Base-by-base conservation (phyloP, 2,888 invertebrate species). In the Cerastis leucographa region DNA sequence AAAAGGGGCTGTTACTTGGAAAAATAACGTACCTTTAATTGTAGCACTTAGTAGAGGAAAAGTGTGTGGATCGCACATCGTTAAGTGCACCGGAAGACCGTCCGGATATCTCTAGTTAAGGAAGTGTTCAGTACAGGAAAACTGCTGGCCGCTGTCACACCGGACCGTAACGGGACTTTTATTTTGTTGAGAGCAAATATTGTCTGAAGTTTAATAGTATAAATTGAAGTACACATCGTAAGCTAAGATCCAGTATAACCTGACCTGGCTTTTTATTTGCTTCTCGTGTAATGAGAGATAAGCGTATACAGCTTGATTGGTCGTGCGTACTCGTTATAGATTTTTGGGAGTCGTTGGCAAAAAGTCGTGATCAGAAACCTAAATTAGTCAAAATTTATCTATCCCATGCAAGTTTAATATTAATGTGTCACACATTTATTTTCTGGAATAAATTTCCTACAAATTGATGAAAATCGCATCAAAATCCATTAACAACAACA, bases 31-130 rank as follows among this genome's bases (percentile, higher is more conserved):
- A 42, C 42, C n/a, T 77, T 51, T 83, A 77, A 83, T 84, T 77
- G 73, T 25, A 49, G 81, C 77, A 51, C 72, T 83, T 81, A 80
- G 77, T 80, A n/a, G 19, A 68, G 64, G 67, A 62, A 64, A 71
- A 77, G 54, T 67, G 78, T 76, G 78, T 59, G 65, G 72, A 81
- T 85, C 76, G 81, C 76, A 81, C 83, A 64, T 84, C 76, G 78
- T 85, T 84, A 85, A 81, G 85, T 75, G 76, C 85, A 56, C 76
- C 61, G 83, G 81, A 81, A 83, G 71, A 69, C 29, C 35, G 40
- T 44, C 83, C 84, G 88, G 87, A 89, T 86, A 86, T 82, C 83
- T 87, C 85, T 88, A 80, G 86, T 88, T 89, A 85, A 80, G 89
- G 81, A 88, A 86, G 85, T 86, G 87, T 81, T 85, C 84, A 73